Base-by-base conservation (phyloP, 2,113 vertebrate species). In the Gambusia holbrooki region DNA sequence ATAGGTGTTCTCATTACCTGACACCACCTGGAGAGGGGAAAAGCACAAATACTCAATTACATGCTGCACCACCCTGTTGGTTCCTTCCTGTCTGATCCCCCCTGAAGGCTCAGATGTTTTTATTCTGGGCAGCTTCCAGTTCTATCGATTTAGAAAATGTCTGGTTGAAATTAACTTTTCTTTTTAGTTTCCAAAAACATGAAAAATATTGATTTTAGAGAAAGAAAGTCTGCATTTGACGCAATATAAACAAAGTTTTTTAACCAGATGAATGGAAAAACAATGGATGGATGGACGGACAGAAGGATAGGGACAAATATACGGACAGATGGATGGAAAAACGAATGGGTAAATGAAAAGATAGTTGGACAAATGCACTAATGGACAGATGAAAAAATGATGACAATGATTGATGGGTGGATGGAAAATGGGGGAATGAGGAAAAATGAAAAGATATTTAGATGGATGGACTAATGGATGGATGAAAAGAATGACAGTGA, bases 1-100 rank as follows among this genome's bases (percentile, higher is more conserved):
- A 8, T 96, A 94, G 0, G 97, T 97, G 90, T 99, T 97, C 82
- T 96, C 94, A 7, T 99, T 99, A 3, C 97, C 97, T 0, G 95
- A 95, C 74, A 99, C 96, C 88, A 97, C 96, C 97, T 98, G 84
- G 4, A 66, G 42, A 28, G 77, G 62, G 75, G 62, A 22, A 5
- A 74, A 48, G 42, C 17, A 71, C 65, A 81, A 75, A 70, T 67
- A 78, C 69, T 79, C 42, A 42, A 72, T 70, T 69, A 81, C 58
- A 79, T 30, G 35, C 32, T n/a, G 35, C 60, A 67, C 33, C 7
- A 3, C 62, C 42, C 3, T 64, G 25, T 13, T 22, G 17, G 29
- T 28, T 68, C 33, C 13, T 66, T 58, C 17, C 28, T 30, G n/a
- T 58, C 17, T n/a, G 66, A 66, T 78, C 48, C 64, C 7, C 58